Evolutionary conservation across 2,113 vertebrate species (phyloP), one percentile per base, ranked within the genome.

Genomic region (Corythoichthys intestinalis): DNA sequence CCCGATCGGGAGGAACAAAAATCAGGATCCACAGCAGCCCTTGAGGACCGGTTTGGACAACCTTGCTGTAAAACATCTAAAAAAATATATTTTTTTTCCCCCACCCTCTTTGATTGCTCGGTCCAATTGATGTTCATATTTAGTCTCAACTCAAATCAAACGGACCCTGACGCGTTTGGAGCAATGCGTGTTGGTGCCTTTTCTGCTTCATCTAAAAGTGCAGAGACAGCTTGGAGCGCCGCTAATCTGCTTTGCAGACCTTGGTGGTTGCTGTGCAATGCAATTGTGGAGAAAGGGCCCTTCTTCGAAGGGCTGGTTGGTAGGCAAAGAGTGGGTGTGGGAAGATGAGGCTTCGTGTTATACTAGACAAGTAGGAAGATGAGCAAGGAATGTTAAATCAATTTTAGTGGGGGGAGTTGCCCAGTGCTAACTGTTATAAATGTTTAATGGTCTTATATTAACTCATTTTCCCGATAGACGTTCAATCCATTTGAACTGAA

Each of bases 171-270:
- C 70, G 69, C 65, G 63, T 74, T 72, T 52, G 53, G 44, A 76
- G 70, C 72, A 44, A 17, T 50, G 58, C 58, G 61, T 61, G 71
- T 12, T 7, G 64, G 69, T 71, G 69, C 67, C 53, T 82, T 35
- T 79, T 54, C 62, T 66, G 76, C 72, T 70, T 41, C 57, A 65
- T 13, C 57, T 71, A 35, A 69, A 75, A 59, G 78, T 78, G 78
- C 74, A 63, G 75, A 78, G 76, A 86, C 74, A 83, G 82, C 72
- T 78, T 65, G 76, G 63, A 71, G 82, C 65, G 62, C 60, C 74
- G 67, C 63, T 78, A 72, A 81, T 78, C 78, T 83, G 52, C 77
- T 78, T 77, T 82, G 67, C 69, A 72, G 78, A 76, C 70, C 79
- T 74, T 79, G 74, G 72, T 85, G 79, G 81, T 69, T 39, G 37